Evolutionary conservation across 2,888 invertebrate genomes (phyloP).

Genomic region (Halocaridina rubra): DNA sequence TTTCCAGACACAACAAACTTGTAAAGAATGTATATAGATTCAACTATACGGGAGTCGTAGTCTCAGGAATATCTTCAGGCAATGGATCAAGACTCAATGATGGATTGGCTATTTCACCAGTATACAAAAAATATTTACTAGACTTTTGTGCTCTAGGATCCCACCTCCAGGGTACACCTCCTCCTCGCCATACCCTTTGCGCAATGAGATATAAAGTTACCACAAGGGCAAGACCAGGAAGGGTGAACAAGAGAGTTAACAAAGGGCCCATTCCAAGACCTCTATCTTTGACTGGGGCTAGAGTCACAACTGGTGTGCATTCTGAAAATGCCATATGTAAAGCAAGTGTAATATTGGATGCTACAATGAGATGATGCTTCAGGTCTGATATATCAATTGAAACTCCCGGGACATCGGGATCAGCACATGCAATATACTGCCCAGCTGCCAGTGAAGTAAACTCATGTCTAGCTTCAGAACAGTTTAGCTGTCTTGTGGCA

Average conservation of each 20-base stretch:
- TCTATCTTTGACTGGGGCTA: constrained; percentile 27
- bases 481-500: constrained; percentile 56
- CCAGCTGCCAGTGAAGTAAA: constrained; percentile 43
- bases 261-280: constrained; percentile 44
- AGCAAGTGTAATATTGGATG: constrained; percentile 32
- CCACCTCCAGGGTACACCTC: constrained; percentile 63
- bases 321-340: constrained; percentile 51
- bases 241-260: constrained; percentile 53
- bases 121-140: constrained; percentile 62
- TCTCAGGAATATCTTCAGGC: constrained; percentile 51
- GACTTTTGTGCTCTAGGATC: constrained; percentile 57
- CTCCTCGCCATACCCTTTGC: constrained; percentile 60
- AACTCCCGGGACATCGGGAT: constrained; percentile 31
- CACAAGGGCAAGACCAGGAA: constrained; percentile 60
- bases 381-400: constrained; percentile 13
- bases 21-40: neutral
- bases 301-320: constrained; percentile 41
- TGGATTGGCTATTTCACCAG: constrained; percentile 56
- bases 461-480: constrained; percentile 51
- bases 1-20: too few relatives aligned
- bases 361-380: constrained; percentile 35
- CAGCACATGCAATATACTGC: constrained; percentile 51
- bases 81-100: constrained; percentile 61
- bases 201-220: constrained; percentile 61
- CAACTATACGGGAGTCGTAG: constrained; percentile 49